A percentile compares a stretch with the other conserved stretches of the same genome.
Evolutionary conservation across 2,888 invertebrate species (phyloP).

Genomic region (Ptychoptera albimana): DNA sequence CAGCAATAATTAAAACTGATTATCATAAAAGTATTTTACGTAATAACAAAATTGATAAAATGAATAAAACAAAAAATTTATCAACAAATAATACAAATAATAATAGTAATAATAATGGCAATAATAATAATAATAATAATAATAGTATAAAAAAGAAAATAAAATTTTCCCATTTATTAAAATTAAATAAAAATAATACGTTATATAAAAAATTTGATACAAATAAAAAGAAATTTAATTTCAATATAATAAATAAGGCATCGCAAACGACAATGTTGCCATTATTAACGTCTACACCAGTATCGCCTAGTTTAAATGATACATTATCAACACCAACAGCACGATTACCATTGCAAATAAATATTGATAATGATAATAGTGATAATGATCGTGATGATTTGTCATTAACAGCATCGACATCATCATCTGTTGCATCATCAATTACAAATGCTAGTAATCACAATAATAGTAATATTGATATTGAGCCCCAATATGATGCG

Average conservation of each 20-base stretch:
- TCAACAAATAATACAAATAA: no score
- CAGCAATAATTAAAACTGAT: no score
- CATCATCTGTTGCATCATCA: slow-evolving; percentile 4
- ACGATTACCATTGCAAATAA: slow-evolving; percentile 5
- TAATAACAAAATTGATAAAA: no score
- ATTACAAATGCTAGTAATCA: slow-evolving; percentile 7
- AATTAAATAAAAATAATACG: neutral
- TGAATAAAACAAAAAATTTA: no score
- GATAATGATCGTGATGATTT: slow-evolving; percentile 5
- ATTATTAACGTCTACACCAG: neutral
- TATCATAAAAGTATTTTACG: no score
- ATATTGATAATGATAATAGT: slow-evolving; percentile 7
- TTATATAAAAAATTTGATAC: no score
- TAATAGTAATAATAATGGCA: neutral
- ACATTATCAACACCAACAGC: slow-evolving; percentile 8
- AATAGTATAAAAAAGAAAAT: no score
- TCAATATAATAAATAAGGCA: neutral
- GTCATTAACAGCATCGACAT: slow-evolving; percentile 8
- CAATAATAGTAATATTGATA: slow-evolving; percentile 3
- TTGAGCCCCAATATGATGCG: slow-evolving; percentile 9
- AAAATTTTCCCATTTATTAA: no score
- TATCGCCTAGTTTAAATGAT: slow-evolving; percentile 15
- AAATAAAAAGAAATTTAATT: no score
- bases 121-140: neutral
- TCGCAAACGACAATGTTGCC: neutral